Conservation (phyloP, 1,140 invertebrate species). For the Drosophila arawakana region DNA sequence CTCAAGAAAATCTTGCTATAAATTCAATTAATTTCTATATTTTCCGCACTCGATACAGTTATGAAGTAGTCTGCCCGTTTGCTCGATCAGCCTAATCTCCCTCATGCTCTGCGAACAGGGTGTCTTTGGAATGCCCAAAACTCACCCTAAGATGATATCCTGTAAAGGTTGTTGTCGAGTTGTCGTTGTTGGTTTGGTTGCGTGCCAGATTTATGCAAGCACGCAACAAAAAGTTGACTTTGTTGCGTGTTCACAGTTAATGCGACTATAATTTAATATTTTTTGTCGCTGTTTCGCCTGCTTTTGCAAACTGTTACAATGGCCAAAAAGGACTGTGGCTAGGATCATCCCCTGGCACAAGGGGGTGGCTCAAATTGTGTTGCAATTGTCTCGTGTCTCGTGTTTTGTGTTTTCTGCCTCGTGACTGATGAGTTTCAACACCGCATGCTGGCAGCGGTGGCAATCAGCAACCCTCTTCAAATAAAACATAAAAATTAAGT, state of each 20-base stretch:
- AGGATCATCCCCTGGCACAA: background rate
- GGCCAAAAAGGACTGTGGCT: background rate
- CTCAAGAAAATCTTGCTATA: background rate
- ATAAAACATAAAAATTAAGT: slow-evolving; percentile 64
- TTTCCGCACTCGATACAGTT: background rate
- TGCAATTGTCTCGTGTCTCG: slow-evolving; percentile 73
- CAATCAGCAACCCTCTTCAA: slow-evolving; percentile 79
- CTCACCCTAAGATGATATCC: slow-evolving; percentile 8
- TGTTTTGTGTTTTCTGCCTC: slow-evolving; percentile 50
- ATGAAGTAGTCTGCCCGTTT: background rate
- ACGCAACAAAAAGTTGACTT: slow-evolving; percentile 63
- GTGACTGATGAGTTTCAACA: slow-evolving; percentile 79
- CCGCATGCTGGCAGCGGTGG: slow-evolving; percentile 43
- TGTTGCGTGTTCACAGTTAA: slow-evolving; percentile 78
- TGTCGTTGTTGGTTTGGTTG: slow-evolving; percentile 50
- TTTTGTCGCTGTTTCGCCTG: slow-evolving; percentile 46
- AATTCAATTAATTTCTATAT: slow-evolving; percentile 7
- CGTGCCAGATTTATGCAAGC: slow-evolving; percentile 69
- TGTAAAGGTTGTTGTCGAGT: slow-evolving; percentile 28
- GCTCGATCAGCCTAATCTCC: slow-evolving; percentile 7
- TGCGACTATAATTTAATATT: slow-evolving; percentile 81
- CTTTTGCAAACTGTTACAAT: slow-evolving; percentile 66
- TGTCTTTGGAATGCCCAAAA: slow-evolving; percentile 22
- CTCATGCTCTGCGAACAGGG: slow-evolving; percentile 19
- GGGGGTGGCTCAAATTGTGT: slow-evolving; percentile 39